Base-by-base conservation (phyloP, 2,113 vertebrate species). In the Formicarius rufipectus region DNA sequence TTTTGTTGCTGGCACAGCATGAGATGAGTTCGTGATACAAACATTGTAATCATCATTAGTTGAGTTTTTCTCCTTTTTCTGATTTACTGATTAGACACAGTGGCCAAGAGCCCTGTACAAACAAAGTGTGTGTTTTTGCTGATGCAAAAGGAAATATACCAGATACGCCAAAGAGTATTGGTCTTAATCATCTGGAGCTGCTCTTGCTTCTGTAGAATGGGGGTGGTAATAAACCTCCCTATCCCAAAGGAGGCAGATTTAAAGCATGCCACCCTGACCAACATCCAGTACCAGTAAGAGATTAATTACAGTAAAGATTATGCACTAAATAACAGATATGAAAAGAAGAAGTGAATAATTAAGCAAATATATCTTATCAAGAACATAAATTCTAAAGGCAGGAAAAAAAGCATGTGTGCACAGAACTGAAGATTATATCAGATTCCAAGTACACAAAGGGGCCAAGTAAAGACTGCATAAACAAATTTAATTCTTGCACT, bases 341-440 rank as follows among this genome's bases (percentile, higher is more conserved):
- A 73, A 78, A 74, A 40, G 47, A 78, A 64, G 23, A 23, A 64
- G 8, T 22, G 31, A 81, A 47, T 77, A 84, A 71, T 78, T 93
- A 49, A 40, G 18, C 13, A 55, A 83, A 55, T 92, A 72, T 50
- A 88, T 84, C 37, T 81, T 84, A 67, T 44, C 67, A 89, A 50
- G 22, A 56, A 23, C 23, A 17, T 64, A 12, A 69, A 40, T 68
- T 87, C 60, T 28, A 62, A n/a, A 6, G 35, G 14, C 20, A 42
- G 4, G 4, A 5, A 24, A 5, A 35, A 85, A 22, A 17, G 0
- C 27, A 13, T 1, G 1, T 27, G 12, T 79, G 35, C 39, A 23
- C 4, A 7, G n/a, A 81, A 37, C n/a, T 94, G 52, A 66, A 64
- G 40, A 17, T 40, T 40, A 5, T 68, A 10, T 89, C 35, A 68